Evolutionary conservation across 2,888 invertebrate genomes (phyloP), one percentile per base, ranked within the genome.

Genomic region (Nysson spinosus): DNA sequence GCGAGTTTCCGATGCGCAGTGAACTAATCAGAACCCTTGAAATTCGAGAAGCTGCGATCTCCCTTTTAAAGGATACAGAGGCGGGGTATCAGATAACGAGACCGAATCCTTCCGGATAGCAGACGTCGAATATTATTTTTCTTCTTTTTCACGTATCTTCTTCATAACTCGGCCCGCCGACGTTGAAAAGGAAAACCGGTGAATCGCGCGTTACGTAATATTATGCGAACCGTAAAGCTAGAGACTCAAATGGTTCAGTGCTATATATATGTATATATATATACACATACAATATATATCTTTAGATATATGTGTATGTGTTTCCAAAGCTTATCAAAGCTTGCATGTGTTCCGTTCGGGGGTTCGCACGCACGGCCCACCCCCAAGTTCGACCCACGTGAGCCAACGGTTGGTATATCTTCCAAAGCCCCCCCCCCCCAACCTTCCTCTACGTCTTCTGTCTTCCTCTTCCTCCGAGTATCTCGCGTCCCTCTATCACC

Each of bases 261-360:
- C 61, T 67, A 64, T 47, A 66, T 76, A 69, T 65, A 82, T n/a
- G n/a, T n/a, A n/a, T n/a, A n/a, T n/a, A n/a, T n/a, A n/a, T n/a
- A n/a, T n/a, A n/a, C n/a, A n/a, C n/a, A n/a, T n/a, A n/a, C n/a
- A n/a, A n/a, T n/a, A n/a, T n/a, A n/a, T n/a, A n/a, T n/a, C n/a
- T n/a, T n/a, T n/a, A n/a, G n/a, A n/a, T n/a, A n/a, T n/a, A n/a
- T n/a, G n/a, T n/a, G n/a, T n/a, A n/a, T 77, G 81, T 81, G 75
- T 72, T 83, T 74, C 78, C 63, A 79, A 79, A 79, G 83, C 86
- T 86, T 85, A 85, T 86, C 86, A 84, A 85, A 81, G 81, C 81
- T 83, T 84, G 84, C 86, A 83, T 85, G 84, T 83, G 84, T 84
- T 84, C 81, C 74, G 76, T 84, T 83, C 82, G 80, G 83, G 79